Conservation (phyloP, 2,888 invertebrate genomes). For the Erynnis tages region DNA sequence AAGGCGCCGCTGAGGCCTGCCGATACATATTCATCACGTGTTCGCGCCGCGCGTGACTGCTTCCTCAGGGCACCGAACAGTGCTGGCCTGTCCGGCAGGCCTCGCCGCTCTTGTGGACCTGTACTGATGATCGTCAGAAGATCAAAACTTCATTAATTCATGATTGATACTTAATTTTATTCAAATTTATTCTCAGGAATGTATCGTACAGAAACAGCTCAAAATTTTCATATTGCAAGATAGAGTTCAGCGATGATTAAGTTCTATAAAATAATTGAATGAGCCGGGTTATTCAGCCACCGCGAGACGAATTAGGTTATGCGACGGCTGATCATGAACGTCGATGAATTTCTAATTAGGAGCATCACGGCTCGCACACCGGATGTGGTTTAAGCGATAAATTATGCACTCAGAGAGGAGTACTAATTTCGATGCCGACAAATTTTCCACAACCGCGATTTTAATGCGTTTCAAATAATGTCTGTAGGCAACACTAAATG, state of each 20-base stretch:
- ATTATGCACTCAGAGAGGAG: slow-evolving; percentile 73
- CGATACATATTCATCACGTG: slow-evolving; percentile 78
- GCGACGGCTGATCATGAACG: slow-evolving; percentile 51
- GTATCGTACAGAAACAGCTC: too few relatives aligned
- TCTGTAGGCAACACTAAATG: slow-evolving; percentile 80
- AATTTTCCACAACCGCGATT: slow-evolving; percentile 79
- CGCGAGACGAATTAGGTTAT: slow-evolving; percentile 26
- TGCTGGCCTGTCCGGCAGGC: too few relatives aligned
- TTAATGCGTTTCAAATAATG: slow-evolving; percentile 81
- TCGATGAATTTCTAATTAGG: slow-evolving; percentile 72
- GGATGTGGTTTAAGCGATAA: slow-evolving; percentile 71
- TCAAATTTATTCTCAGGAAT: too few relatives aligned
- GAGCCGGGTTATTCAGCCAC: slow-evolving; percentile 1
- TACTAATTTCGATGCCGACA: slow-evolving; percentile 80
- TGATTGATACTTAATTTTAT: too few relatives aligned
- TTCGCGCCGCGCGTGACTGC: slow-evolving; percentile 77
- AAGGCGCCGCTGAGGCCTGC: slow-evolving; percentile 74
- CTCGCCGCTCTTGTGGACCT: too few relatives aligned
- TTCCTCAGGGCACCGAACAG: slow-evolving; percentile 61
- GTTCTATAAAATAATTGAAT: too few relatives aligned
- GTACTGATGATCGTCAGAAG: too few relatives aligned
- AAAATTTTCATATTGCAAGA: too few relatives aligned
- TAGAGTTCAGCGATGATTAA: too few relatives aligned
- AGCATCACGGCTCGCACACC: slow-evolving; percentile 56
- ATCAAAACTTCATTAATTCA: too few relatives aligned